Base-by-base conservation (phyloP, 1,140 invertebrate species). In the Zaprionus inermis region DNA sequence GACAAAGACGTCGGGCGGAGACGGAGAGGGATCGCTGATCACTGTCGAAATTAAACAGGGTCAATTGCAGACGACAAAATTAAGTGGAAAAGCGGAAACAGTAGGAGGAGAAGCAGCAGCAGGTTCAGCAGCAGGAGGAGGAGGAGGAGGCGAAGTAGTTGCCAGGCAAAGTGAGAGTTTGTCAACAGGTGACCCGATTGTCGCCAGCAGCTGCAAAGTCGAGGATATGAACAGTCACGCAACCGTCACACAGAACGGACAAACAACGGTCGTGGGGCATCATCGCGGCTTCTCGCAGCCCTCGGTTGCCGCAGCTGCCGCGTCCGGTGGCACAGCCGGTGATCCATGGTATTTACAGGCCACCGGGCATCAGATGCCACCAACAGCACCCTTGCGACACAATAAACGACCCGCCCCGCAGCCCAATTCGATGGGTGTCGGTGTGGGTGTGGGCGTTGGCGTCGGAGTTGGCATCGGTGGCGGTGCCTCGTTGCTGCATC, bases 321-420 rank as follows among this genome's bases (percentile, higher is more conserved):
- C 81, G 4, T 64, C 78, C 30, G 83, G 83, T 41, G 90, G 75
- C 34, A 84, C 89, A 59, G 78, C 85, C 28, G 91, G 91, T 60
- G 91, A 92, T 91, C 92, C 92, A 91, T 92, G 92, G 92, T 92
- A 92, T 86, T 79, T 92, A 67, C 92, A 92, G 76, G 79, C 91
- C 44, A 90, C 91, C 30, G 91, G 91, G 74, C 91, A 92, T 77
- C 91, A 92, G 60, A 92, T 92, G 91, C 90, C 90, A 59, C 92
- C 92, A 52, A 92, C 91, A 41, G 91, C 92, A 20, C 92, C 92
- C 22, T 63, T 90, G 32, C 78, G 92, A 69, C 92, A 92, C 60
- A 92, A 92, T 78, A 92, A 92, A 79, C 81, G 92, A 12, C 90
- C 91, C 32, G 92, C 91, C 18, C 91, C 92, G 24, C 91, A 92